phyloP scores from a whole-genome alignment of 2,888 invertebrate genomes.

The Stenolophus ochropezus region DNA sequence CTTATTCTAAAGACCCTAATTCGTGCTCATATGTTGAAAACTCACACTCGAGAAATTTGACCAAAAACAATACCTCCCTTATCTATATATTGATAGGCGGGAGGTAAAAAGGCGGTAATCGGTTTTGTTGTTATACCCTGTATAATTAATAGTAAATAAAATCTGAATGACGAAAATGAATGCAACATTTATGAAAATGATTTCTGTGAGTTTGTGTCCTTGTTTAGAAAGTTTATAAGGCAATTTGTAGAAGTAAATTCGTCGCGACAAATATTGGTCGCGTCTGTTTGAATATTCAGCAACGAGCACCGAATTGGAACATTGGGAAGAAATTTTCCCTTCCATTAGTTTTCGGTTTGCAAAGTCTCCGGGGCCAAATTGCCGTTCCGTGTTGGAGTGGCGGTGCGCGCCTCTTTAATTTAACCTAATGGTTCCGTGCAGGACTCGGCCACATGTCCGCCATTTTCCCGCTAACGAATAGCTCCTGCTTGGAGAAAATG shows the following conservation, averaged over 20 bases:
- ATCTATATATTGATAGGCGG: too few relatives aligned
- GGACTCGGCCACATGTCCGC: constrained; percentile 18
- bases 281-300: constrained; percentile 29
- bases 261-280: constrained; percentile 8
- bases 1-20: neutral
- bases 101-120: too few relatives aligned
- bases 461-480: constrained; percentile 21
- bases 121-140: too few relatives aligned
- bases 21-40: too few relatives aligned
- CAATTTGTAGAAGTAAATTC: neutral
- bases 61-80: too few relatives aligned
- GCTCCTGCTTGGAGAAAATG: constrained; percentile 15
- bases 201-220: too few relatives aligned
- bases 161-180: too few relatives aligned
- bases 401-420: constrained; percentile 39
- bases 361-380: constrained; percentile 44
- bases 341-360: constrained; percentile 56
- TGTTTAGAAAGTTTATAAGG: too few relatives aligned
- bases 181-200: too few relatives aligned
- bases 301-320: constrained; percentile 33
- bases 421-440: constrained; percentile 45
- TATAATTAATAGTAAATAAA: too few relatives aligned
- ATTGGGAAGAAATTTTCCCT: constrained; percentile 56
- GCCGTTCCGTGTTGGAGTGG: constrained; percentile 50
- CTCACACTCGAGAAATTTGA: too few relatives aligned